Evolutionary conservation across 2,888 invertebrate genomes (phyloP).

Genomic region (Dryomyza anilis): DNA sequence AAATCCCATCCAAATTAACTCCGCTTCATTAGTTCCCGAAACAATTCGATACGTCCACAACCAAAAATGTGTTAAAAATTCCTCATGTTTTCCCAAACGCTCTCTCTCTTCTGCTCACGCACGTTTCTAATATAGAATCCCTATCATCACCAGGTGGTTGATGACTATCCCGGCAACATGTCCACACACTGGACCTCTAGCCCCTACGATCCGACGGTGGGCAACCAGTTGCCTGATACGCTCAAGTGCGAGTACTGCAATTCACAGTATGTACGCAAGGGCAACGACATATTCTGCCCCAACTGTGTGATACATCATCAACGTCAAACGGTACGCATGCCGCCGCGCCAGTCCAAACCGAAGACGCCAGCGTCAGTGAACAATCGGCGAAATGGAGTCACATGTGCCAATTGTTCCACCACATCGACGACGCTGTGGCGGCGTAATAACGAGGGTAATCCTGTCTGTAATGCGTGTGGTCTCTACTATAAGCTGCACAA

Average conservation of each 20-base stretch:
- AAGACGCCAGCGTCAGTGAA: slow-evolving; percentile 52
- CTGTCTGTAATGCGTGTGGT: slow-evolving; percentile 84
- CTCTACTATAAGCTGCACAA: slow-evolving; percentile 60
- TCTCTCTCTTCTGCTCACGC: slow-evolving; percentile 3
- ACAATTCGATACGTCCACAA: no score
- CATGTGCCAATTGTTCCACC: slow-evolving; percentile 70
- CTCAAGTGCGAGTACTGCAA: slow-evolving; percentile 53
- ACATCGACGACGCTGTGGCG: slow-evolving; percentile 81
- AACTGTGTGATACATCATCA: slow-evolving; percentile 39
- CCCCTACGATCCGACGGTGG: slow-evolving; percentile 44
- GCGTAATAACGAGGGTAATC: slow-evolving; percentile 84
- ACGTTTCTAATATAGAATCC: slow-evolving; percentile 43
- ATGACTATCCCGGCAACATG: slow-evolving; percentile 53
- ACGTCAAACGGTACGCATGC: slow-evolving; percentile 42
- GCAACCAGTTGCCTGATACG: slow-evolving; percentile 37
- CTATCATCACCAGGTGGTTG: slow-evolving; percentile 56
- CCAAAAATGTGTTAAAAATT: no score
- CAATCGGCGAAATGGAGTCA: slow-evolving; percentile 57
- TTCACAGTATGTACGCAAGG: slow-evolving; percentile 46
- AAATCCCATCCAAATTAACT: background rate
- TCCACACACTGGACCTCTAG: slow-evolving; percentile 46
- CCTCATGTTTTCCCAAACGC: background rate
- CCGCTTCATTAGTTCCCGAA: background rate
- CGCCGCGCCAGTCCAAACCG: slow-evolving; percentile 53
- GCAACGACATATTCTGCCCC: slow-evolving; percentile 48